Conservation (phyloP, 2,888 invertebrate species). For the Pammene aurita region DNA sequence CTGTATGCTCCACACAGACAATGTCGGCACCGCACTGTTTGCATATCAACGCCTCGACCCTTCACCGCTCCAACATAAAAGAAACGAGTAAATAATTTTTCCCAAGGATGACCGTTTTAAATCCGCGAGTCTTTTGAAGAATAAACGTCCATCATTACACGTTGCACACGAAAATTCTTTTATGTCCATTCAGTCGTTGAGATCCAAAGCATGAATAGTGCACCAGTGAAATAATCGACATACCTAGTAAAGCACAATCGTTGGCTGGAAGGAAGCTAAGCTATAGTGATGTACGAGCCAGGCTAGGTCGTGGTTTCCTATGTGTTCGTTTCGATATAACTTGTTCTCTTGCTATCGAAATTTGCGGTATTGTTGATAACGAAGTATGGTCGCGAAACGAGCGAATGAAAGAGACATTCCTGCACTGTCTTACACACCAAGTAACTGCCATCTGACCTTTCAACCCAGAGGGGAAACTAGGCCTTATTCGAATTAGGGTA, state of each 20-base stretch:
- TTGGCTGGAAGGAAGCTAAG: constrained; percentile 75
- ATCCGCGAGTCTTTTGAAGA: constrained; percentile 51
- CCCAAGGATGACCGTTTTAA: constrained; percentile 42
- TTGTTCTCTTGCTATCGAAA: constrained; percentile 57
- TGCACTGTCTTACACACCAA: too few species aligned
- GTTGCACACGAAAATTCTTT: constrained; percentile 69
- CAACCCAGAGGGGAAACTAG: too few species aligned
- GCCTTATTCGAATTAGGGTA: too few species aligned
- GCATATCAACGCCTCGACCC: constrained; percentile 37
- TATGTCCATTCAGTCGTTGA: constrained; percentile 60
- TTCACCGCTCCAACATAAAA: constrained; percentile 24
- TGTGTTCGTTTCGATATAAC: constrained; percentile 73
- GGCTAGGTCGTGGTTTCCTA: constrained; percentile 61
- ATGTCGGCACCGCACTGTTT: constrained; percentile 41
- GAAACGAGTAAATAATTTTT: constrained; percentile 36
- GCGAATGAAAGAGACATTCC: too few species aligned
- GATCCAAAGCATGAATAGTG: constrained; percentile 66
- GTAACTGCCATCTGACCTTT: too few species aligned
- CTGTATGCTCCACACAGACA: constrained; percentile 34
- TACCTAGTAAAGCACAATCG: constrained; percentile 75
- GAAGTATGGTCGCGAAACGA: too few species aligned
- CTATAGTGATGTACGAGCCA: constrained; percentile 51
- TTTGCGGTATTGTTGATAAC: constrained; percentile 10
- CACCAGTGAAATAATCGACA: constrained; percentile 69
- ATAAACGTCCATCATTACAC: constrained; percentile 65